phyloP scores from a whole-genome alignment of 2,888 invertebrate genomes.

The Poecilus cupreus region DNA sequence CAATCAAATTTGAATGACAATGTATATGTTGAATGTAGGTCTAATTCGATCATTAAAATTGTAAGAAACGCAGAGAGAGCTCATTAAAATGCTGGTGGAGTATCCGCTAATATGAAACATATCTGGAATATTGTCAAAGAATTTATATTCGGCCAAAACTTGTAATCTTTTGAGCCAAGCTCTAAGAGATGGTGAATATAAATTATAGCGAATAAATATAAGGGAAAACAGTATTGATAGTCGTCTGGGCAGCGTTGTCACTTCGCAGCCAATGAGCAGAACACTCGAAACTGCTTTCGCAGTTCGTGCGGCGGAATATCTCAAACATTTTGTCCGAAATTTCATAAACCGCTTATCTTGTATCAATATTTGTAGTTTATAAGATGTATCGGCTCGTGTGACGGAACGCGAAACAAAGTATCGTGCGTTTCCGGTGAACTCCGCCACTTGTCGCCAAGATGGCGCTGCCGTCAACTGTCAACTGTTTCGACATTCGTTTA shows the following conservation, averaged over 20 bases:
- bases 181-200: slow-evolving; percentile 68
- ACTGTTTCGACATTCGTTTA: slow-evolving; percentile 27
- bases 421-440: slow-evolving; percentile 33
- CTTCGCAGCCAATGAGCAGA: slow-evolving; percentile 57
- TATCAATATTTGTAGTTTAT: slow-evolving; percentile 73
- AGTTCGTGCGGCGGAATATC: slow-evolving; percentile 70
- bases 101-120: slow-evolving; percentile 42
- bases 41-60: slow-evolving; percentile 36
- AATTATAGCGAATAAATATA: slow-evolving; percentile 70
- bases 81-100: slow-evolving; percentile 22
- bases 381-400: slow-evolving; percentile 68
- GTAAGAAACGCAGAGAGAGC: slow-evolving; percentile 21
- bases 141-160: slow-evolving; percentile 64
- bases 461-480: slow-evolving; percentile 49
- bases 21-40: neutral
- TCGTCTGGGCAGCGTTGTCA: slow-evolving; percentile 2
- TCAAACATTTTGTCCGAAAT: slow-evolving; percentile 72
- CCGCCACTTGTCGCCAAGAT: slow-evolving; percentile 21
- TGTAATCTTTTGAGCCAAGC: slow-evolving; percentile 66
- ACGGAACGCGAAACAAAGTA: slow-evolving; percentile 55
- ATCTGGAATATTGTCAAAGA: slow-evolving; percentile 62
- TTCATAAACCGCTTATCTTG: slow-evolving; percentile 73
- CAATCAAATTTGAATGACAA: slow-evolving; percentile 12
- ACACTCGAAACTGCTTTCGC: slow-evolving; percentile 68
- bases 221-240: slow-evolving; percentile 64